A percentile compares a stretch with the other conserved stretches of the same genome.
Evolutionary conservation across 2,888 invertebrate species (phyloP).

Genomic region (Nomada flava): DNA sequence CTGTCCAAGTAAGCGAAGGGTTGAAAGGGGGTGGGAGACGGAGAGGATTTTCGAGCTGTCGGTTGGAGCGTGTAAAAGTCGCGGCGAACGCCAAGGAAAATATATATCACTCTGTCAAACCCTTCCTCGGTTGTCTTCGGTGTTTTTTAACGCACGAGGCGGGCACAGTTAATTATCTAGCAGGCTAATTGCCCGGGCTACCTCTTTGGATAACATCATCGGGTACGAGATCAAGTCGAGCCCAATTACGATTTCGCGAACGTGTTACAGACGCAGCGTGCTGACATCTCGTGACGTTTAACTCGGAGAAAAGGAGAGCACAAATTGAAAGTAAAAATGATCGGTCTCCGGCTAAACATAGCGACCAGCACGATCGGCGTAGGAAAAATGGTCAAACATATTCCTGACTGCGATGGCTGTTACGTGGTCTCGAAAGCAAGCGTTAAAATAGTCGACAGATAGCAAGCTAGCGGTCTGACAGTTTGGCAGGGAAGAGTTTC

Average conservation of each 20-base stretch:
- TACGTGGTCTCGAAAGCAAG: conserved; percentile 16
- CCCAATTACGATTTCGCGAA: conserved; percentile 43
- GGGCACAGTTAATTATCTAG: conserved; percentile 45
- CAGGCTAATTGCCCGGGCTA: conserved; percentile 49
- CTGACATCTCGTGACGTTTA: background rate
- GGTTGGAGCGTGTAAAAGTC: conserved; percentile 29
- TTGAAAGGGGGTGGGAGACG: background rate
- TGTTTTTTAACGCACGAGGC: conserved; percentile 7
- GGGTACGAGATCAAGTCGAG: conserved; percentile 29
- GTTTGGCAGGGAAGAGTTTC: conserved; percentile 8
- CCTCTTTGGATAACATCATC: conserved; percentile 57
- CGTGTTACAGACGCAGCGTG: background rate
- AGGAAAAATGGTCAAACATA: conserved; percentile 46
- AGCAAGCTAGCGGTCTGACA: background rate
- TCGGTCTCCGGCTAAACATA: conserved; percentile 14
- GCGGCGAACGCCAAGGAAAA: conserved; percentile 51
- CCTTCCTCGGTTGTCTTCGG: conserved; percentile 10
- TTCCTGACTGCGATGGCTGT: conserved; percentile 39
- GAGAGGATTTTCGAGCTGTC: conserved; percentile 4
- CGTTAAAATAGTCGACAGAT: conserved; percentile 35
- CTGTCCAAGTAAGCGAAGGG: background rate
- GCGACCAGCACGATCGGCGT: background rate
- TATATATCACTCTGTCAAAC: conserved; percentile 33
- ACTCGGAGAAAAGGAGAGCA: background rate
- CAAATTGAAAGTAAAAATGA: conserved; percentile 32